Percentiles rank a stretch among this genome's conserved stretches.
Evolutionary conservation across 2,888 invertebrate species (phyloP).

Genomic region (Plusia festucae): DNA sequence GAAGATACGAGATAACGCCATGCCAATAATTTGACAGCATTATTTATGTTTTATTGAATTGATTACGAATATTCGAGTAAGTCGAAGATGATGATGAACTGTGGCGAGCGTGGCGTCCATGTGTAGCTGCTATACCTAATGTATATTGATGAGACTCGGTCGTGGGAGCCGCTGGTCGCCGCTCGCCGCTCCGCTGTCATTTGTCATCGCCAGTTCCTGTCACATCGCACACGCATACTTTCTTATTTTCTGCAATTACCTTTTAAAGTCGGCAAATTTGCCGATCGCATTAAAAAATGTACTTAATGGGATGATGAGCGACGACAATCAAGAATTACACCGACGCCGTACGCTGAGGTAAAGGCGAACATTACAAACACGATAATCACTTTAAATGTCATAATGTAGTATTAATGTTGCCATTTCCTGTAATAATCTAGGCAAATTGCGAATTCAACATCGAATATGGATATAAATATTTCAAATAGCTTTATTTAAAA

Average conservation of each 20-base stretch:
- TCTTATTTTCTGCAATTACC: slow-evolving; percentile 85
- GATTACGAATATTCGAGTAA: slow-evolving; percentile 53
- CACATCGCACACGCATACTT: slow-evolving; percentile 80
- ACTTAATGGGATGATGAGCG: slow-evolving; percentile 72
- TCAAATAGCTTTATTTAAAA: slow-evolving; percentile 50
- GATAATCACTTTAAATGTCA: slow-evolving; percentile 44
- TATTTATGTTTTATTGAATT: slow-evolving; percentile 62
- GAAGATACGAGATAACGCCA: slow-evolving; percentile 55
- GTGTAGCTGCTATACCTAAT: slow-evolving; percentile 67
- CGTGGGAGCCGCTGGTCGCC: slow-evolving; percentile 76
- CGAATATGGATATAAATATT: slow-evolving; percentile 39
- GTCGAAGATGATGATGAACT: slow-evolving; percentile 56
- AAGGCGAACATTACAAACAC: slow-evolving; percentile 30
- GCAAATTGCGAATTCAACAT: slow-evolving; percentile 14
- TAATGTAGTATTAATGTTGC: slow-evolving; percentile 42
- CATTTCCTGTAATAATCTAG: slow-evolving; percentile 10
- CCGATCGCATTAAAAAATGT: slow-evolving; percentile 72
- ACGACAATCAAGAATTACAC: slow-evolving; percentile 68
- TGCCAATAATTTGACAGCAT: slow-evolving; percentile 62
- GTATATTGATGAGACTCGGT: slow-evolving; percentile 79
- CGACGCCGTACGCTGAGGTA: slow-evolving; percentile 34
- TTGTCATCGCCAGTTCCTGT: slow-evolving; percentile 86
- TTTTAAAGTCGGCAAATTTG: slow-evolving; percentile 80
- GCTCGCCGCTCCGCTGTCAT: slow-evolving; percentile 73
- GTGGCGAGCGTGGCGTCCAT: slow-evolving; percentile 48